Evolutionary conservation across 2,888 invertebrate genomes (phyloP).

Genomic region (Uloborus plumipes): DNA sequence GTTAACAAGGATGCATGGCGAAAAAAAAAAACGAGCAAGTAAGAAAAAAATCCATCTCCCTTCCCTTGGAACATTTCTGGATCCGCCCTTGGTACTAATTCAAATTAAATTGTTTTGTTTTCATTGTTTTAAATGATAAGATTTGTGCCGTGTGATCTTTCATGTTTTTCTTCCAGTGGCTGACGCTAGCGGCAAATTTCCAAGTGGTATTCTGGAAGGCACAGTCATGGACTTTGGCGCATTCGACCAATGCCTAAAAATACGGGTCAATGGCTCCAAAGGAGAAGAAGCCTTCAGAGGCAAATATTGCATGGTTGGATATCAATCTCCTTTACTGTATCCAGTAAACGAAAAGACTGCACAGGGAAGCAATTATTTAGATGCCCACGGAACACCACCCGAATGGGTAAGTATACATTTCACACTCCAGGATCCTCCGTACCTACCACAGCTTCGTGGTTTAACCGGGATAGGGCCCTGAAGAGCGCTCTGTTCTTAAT

Average conservation of each 20-base stretch:
- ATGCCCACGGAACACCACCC: constrained; percentile 43
- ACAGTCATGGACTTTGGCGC: constrained; percentile 71
- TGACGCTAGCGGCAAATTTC: constrained; percentile 66
- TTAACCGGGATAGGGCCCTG: no score
- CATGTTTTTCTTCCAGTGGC: constrained; percentile 33
- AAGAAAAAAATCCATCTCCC: no score
- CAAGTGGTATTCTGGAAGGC: constrained; percentile 70
- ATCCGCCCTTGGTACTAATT: no score
- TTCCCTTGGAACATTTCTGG: no score
- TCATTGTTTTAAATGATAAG: no score
- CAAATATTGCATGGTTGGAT: constrained; percentile 69
- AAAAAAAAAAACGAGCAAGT: no score
- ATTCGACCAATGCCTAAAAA: constrained; percentile 69
- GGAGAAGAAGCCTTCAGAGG: constrained; percentile 67
- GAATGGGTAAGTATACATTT: constrained; percentile 42
- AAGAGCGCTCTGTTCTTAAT: no score
- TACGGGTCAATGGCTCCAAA: constrained; percentile 64
- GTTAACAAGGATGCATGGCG: no score
- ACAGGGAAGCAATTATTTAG: constrained; percentile 19
- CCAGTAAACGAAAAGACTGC: constrained; percentile 20
- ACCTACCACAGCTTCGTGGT: no score
- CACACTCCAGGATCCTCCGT: no score
- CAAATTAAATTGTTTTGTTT: no score
- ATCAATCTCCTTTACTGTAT: constrained; percentile 22
- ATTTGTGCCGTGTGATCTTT: no score